Percentiles rank a stretch among this genome's conserved stretches.
Evolutionary conservation across 2,113 vertebrate genomes (phyloP).

Genomic region (Percopsis transmontana): DNA sequence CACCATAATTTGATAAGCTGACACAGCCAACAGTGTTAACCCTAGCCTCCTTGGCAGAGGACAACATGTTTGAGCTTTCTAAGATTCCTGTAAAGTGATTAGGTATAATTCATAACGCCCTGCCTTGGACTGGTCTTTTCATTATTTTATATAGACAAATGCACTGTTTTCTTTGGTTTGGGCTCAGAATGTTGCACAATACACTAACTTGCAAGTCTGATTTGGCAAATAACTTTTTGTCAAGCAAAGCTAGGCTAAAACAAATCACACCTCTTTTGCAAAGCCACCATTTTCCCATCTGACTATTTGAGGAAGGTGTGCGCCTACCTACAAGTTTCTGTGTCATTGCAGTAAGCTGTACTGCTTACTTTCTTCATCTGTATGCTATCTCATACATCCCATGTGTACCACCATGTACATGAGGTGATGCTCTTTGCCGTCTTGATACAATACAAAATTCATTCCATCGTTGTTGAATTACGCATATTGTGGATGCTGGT

Average conservation of each 20-base stretch:
- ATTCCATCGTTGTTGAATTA: not conserved
- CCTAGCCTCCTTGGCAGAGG: not conserved
- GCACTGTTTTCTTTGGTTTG: too few relatives aligned
- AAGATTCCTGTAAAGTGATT: too few relatives aligned
- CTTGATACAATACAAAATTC: not conserved
- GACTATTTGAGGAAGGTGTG: not conserved
- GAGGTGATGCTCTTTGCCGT: not conserved
- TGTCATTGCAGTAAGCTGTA: not conserved
- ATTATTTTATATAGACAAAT: too few relatives aligned
- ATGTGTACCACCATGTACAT: not conserved
- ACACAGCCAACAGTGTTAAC: not conserved
- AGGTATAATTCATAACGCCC: too few relatives aligned
- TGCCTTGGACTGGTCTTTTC: too few relatives aligned
- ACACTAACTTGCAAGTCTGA: too few relatives aligned
- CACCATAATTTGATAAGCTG: constrained; percentile 1
- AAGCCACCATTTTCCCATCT: not conserved
- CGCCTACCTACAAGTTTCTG: not conserved
- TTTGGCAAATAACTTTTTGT: not conserved
- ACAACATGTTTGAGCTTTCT: not conserved
- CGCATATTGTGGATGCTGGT: constrained; percentile 12
- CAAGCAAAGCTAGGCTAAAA: not conserved
- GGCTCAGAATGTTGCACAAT: too few relatives aligned
- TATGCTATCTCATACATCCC: not conserved
- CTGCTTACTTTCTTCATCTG: not conserved
- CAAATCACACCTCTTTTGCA: not conserved